A percentile compares a stretch with the other conserved stretches of the same genome.
These are phyloP conservation scores for Haliclona indistincta DNA, from an alignment of 37 sponge, comb jelly and placozoan species.

Conservation along the genomic window DNA sequence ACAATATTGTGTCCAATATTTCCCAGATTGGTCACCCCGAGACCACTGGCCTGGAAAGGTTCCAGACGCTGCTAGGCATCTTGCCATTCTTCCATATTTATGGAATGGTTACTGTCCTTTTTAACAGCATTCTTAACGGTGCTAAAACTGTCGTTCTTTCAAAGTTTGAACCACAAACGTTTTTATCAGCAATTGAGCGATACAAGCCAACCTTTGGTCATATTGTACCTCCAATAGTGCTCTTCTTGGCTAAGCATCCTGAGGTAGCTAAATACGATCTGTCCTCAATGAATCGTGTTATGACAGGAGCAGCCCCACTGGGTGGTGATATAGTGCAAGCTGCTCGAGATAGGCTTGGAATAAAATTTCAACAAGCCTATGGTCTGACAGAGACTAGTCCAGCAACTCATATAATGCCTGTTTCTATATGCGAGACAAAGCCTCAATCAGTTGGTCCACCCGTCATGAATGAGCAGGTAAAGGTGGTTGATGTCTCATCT, in stretches of 20 bases:
- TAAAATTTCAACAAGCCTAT: constrained; percentile 67
- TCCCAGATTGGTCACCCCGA: constrained; percentile 49
- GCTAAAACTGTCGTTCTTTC: constrained; percentile 53
- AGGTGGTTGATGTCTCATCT: constrained; percentile 62
- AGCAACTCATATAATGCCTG: constrained; percentile 49
- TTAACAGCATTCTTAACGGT: constrained; percentile 50
- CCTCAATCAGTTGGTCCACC: constrained; percentile 64
- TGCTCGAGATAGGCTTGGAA: constrained; percentile 35
- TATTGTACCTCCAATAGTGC: constrained; percentile 78
- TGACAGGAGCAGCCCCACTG: constrained; percentile 86
- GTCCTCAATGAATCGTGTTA: constrained; percentile 45
- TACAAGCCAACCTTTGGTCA: constrained; percentile 38
- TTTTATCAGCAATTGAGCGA: constrained; percentile 56
- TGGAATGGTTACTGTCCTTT: constrained; percentile 61
- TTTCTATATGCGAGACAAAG: neutral
- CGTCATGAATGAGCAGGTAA: constrained; percentile 41
- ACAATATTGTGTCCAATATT: constrained; percentile 63
- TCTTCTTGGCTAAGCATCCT: constrained; percentile 88
- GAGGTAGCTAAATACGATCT: constrained; percentile 80
- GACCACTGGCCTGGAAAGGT: constrained; percentile 2
- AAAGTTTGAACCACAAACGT: constrained; percentile 73
- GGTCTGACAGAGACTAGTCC: constrained; percentile 88
- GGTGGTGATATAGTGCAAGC: constrained; percentile 64
- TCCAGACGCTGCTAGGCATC: constrained; percentile 25
- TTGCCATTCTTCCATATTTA: constrained; percentile 88